Percentiles rank a stretch among this genome's conserved stretches.
phyloP scores from a whole-genome alignment of 2,113 vertebrate species.

The Steatornis caripensis region DNA sequence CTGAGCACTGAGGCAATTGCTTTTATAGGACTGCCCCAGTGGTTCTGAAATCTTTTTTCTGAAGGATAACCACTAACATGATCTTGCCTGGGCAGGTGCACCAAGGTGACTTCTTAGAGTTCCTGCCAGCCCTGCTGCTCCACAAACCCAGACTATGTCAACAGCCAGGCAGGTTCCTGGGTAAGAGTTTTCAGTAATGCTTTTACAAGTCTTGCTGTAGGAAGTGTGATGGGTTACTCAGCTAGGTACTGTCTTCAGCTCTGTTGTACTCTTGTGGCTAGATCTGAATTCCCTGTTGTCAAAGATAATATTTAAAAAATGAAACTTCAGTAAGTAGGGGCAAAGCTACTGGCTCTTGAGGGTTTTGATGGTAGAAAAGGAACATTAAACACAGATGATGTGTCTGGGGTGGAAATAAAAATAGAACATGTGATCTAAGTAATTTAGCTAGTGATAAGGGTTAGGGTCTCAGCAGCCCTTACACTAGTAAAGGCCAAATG shows the following conservation, averaged over 20 bases:
- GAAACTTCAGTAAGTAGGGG: neutral
- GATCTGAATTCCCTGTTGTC: neutral
- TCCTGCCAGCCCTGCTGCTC: neutral
- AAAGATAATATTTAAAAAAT: neutral
- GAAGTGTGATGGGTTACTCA: neutral
- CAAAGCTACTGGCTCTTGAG: neutral
- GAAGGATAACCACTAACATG: neutral
- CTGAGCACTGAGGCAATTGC: neutral
- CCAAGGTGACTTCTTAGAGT: neutral
- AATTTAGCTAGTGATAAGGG: neutral
- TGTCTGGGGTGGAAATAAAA: neutral
- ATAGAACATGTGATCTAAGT: neutral
- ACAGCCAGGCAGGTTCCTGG: neutral
- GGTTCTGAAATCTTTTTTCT: neutral
- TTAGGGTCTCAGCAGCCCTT: neutral
- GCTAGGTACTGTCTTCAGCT: neutral
- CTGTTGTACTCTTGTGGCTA: neutral
- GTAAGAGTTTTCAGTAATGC: neutral
- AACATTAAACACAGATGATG: neutral
- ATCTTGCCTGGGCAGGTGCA: neutral
- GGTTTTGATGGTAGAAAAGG: neutral
- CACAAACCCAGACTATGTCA: neutral
- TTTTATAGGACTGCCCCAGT: neutral
- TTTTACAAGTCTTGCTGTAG: neutral
- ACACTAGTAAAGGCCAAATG: neutral